These are phyloP conservation scores for Acronicta alni DNA, from an alignment of 2,888 invertebrate genomes.

Conservation along the genomic window DNA sequence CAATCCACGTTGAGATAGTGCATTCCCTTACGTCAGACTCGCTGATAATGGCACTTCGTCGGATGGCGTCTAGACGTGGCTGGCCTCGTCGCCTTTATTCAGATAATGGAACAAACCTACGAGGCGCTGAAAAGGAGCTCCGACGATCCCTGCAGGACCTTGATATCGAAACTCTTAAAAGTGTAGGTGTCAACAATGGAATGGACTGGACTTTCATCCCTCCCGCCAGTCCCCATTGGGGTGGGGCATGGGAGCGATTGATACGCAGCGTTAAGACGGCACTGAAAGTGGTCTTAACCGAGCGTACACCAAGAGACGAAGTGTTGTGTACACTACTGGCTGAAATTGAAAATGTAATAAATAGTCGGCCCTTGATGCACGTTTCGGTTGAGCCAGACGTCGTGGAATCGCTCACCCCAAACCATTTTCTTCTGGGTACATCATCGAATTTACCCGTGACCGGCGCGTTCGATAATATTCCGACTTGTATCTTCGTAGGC, in stretches of 20 bases:
- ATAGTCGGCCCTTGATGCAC: conserved; percentile 30
- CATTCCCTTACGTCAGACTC: conserved; percentile 27
- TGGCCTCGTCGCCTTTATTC: conserved; percentile 33
- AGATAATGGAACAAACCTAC: conserved; percentile 43
- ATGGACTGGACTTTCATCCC: conserved; percentile 9
- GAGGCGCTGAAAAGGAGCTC: conserved; percentile 21
- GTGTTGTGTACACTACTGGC: conserved; percentile 11
- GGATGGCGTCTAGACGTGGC: conserved; percentile 33
- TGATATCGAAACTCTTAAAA: not conserved
- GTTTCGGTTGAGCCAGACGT: conserved; percentile 19
- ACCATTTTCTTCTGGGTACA: not conserved
- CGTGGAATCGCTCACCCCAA: not conserved
- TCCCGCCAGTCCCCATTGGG: not conserved
- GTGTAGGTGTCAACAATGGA: conserved; percentile 10
- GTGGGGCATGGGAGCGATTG: conserved; percentile 2
- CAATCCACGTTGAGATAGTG: too few relatives aligned
- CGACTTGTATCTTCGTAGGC: not conserved
- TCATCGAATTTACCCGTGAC: not conserved
- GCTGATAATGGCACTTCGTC: conserved; percentile 35
- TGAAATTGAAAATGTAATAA: conserved; percentile 35
- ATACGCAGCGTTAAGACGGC: conserved; percentile 26
- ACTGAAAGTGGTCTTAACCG: conserved; percentile 17
- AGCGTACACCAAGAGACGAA: conserved; percentile 28
- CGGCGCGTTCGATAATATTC: not conserved
- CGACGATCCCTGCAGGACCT: conserved; percentile 9